Percentiles rank a stretch among this genome's conserved stretches.
phyloP scores from a whole-genome alignment of 2,113 vertebrate species.

The Arizona elegans region DNA sequence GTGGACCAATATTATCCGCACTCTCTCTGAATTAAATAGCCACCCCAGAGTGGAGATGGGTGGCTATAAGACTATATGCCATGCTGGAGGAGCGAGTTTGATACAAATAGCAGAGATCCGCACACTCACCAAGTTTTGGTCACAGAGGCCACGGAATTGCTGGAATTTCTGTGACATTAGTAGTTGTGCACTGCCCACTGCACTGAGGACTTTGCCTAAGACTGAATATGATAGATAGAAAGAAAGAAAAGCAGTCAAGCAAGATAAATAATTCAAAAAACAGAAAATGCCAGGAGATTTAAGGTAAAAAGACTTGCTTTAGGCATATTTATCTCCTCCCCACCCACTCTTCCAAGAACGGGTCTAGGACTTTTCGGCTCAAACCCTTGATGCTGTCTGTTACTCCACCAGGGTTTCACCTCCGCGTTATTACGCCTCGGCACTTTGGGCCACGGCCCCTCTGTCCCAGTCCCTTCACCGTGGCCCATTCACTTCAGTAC shows the following conservation, averaged over 20 bases:
- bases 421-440: no score
- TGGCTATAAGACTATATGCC: not conserved
- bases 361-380: not conserved
- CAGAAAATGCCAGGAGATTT: not conserved
- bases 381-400: no score
- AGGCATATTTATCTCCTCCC: not conserved
- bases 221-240: conserved; percentile 64
- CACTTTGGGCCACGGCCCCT: no score
- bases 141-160: conserved; percentile 96
- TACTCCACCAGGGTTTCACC: no score
- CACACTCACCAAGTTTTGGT: conserved; percentile 94
- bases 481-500: no score
- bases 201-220: conserved; percentile 94
- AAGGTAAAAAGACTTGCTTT: not conserved
- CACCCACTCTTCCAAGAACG: not conserved
- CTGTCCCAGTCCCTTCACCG: no score
- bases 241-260: not conserved
- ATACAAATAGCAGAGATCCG: not conserved
- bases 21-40: not conserved
- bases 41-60: not conserved
- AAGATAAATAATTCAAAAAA: not conserved
- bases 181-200: conserved; percentile 82
- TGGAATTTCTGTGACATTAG: conserved; percentile 93
- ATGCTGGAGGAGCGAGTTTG: not conserved
- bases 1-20: not conserved